Evolutionary conservation across 2,888 invertebrate genomes (phyloP).

Genomic region (Brenthis ino): DNA sequence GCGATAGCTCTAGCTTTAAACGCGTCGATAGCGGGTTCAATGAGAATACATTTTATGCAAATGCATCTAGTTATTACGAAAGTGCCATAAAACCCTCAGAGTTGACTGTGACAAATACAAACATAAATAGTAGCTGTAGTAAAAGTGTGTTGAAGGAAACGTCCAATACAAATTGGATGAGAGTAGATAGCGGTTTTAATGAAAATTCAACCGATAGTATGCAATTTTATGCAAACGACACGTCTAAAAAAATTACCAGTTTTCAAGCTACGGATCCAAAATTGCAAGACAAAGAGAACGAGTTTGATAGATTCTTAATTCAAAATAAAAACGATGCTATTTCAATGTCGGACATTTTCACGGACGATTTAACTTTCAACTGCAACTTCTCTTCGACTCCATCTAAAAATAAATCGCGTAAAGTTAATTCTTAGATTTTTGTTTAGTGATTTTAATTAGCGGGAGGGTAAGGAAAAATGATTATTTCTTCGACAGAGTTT

Average conservation of each 20-base stretch:
- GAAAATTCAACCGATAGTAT: conserved; percentile 69
- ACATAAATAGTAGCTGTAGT: conserved; percentile 50
- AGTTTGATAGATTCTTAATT: conserved; percentile 58
- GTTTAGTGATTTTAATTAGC: background rate
- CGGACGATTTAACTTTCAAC: conserved; percentile 72
- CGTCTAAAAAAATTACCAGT: conserved; percentile 50
- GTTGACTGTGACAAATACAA: conserved; percentile 64
- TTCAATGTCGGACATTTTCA: conserved; percentile 75
- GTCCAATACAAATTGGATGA: conserved; percentile 75
- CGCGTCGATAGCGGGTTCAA: conserved; percentile 74
- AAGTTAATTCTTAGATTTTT: conserved; percentile 47
- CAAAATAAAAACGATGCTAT: conserved; percentile 65
- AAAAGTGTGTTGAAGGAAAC: conserved; percentile 68
- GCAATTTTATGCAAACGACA: conserved; percentile 62
- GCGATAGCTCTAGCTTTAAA: conserved; percentile 66
- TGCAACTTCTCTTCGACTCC: conserved; percentile 78
- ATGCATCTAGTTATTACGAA: conserved; percentile 75
- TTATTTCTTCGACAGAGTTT: too few species aligned
- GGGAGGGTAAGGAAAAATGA: too few species aligned
- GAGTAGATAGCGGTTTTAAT: conserved; percentile 76
- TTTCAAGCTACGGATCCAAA: conserved; percentile 60
- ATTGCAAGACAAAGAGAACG: conserved; percentile 67
- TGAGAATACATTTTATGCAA: conserved; percentile 70
- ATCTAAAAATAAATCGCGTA: conserved; percentile 72
- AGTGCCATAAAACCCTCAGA: conserved; percentile 80